These are phyloP conservation scores for Athene noctua DNA, from an alignment of 2,113 vertebrate genomes.

Conservation along the genomic window DNA sequence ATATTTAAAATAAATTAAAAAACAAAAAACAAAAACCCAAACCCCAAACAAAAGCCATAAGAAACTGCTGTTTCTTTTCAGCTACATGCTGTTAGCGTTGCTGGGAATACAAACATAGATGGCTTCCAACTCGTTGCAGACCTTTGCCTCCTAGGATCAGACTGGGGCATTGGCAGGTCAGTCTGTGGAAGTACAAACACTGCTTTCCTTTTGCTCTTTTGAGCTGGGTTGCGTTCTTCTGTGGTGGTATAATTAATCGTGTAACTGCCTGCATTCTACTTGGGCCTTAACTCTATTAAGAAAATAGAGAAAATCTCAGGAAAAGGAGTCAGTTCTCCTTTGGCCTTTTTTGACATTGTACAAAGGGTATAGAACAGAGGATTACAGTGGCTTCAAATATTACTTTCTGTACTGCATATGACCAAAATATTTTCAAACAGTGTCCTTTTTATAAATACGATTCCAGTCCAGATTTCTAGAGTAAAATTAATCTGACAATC, in stretches of 20 bases:
- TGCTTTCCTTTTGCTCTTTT: background rate
- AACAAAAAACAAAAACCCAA: background rate
- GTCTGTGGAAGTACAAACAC: background rate
- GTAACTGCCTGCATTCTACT: background rate
- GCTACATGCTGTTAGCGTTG: rapidly evolving
- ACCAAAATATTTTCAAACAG: background rate
- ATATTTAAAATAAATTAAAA: background rate
- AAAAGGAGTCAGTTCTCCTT: background rate
- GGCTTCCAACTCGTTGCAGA: background rate
- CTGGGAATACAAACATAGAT: background rate
- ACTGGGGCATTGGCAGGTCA: background rate
- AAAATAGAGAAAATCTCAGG: background rate
- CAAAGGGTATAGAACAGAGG: background rate
- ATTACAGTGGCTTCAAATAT: background rate
- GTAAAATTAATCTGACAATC: background rate
- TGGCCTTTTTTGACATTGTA: background rate
- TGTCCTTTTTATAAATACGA: background rate
- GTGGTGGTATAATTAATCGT: background rate
- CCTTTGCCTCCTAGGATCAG: background rate
- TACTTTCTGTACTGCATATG: background rate
- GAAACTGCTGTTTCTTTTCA: background rate
- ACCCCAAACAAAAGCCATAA: background rate
- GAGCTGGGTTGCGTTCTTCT: background rate
- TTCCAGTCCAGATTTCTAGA: background rate
- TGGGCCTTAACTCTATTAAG: background rate